Evolutionary conservation across 2,797 vertebrate species (phyloP).

Genomic region (Macroramphosus scolopax): DNA sequence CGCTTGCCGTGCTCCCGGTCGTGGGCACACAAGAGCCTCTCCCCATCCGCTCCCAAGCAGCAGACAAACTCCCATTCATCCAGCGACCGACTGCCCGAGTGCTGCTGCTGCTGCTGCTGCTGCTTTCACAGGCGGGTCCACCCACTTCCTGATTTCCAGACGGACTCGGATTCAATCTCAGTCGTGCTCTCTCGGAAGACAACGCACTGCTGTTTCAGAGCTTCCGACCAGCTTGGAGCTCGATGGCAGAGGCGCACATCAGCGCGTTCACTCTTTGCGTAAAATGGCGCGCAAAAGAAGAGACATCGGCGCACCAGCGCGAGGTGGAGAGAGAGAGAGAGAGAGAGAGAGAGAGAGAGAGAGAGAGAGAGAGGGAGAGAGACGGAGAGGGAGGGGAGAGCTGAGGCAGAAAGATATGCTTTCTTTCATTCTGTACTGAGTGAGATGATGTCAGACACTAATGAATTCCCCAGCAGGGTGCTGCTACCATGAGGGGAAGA

Average conservation of each 20-base stretch:
- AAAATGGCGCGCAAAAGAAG: slow-evolving; percentile 65
- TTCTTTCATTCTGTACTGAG: slow-evolving; percentile 67
- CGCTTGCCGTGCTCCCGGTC: slow-evolving; percentile 43
- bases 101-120: slow-evolving; percentile 44
- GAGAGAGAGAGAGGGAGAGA: slow-evolving; percentile 18
- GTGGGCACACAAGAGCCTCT: slow-evolving; percentile 53
- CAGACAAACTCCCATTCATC: slow-evolving; percentile 80
- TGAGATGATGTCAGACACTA: slow-evolving; percentile 81
- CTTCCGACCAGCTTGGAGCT: slow-evolving; percentile 46
- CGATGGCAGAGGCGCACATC: slow-evolving; percentile 41
- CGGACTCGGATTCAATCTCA: slow-evolving; percentile 63
- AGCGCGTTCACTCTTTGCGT: slow-evolving; percentile 56
- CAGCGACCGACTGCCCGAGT: slow-evolving; percentile 55
- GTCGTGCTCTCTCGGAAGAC: too few relatives aligned
- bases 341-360: slow-evolving; percentile 15
- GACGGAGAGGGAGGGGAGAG: slow-evolving; percentile 42
- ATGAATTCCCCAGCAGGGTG: slow-evolving; percentile 82
- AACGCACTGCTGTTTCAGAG: slow-evolving; percentile 43
- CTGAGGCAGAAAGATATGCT: slow-evolving; percentile 74
- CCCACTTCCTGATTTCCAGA: slow-evolving; percentile 79
- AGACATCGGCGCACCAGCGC: slow-evolving; percentile 43
- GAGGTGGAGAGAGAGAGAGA: too few relatives aligned
- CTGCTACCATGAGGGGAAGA: slow-evolving; percentile 72
- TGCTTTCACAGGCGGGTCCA: slow-evolving; percentile 65
- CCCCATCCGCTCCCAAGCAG: slow-evolving; percentile 62